Percentiles rank a stretch among this genome's conserved stretches.
These are phyloP conservation scores for Diplodus sargus DNA, from an alignment of 2,797 vertebrate genomes.

Conservation along the genomic window DNA sequence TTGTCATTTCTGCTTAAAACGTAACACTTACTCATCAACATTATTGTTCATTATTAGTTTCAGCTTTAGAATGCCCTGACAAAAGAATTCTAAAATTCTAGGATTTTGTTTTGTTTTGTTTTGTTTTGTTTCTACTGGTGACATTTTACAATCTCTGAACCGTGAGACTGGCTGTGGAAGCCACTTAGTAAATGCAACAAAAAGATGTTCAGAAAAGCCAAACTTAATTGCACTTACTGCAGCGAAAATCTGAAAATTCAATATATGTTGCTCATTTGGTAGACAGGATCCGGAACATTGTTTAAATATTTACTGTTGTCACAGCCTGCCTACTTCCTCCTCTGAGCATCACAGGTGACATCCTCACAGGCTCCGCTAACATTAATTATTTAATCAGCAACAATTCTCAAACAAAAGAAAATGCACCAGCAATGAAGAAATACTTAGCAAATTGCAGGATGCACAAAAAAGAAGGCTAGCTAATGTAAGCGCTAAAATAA, in stretches of 20 bases:
- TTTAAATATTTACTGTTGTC: constrained; percentile 22
- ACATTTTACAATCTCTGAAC: background rate
- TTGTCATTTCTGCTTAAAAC: background rate
- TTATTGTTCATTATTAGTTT: too few relatives aligned
- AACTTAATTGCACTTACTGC: background rate
- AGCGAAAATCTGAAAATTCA: background rate
- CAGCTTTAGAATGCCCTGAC: too few relatives aligned
- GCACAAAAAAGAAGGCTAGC: background rate
- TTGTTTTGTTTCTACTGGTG: too few relatives aligned
- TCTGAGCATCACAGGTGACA: constrained; percentile 51
- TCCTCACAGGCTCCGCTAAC: constrained; percentile 9
- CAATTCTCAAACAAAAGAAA: background rate
- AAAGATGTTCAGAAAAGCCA: background rate
- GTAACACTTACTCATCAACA: too few relatives aligned
- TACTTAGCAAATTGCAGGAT: rapidly evolving
- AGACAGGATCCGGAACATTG: constrained; percentile 3
- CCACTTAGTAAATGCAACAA: background rate
- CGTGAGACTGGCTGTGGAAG: background rate
- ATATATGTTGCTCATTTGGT: too few relatives aligned
- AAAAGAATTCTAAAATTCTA: too few relatives aligned
- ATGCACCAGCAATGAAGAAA: background rate
- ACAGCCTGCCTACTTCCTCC: constrained; percentile 65
- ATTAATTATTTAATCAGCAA: background rate
- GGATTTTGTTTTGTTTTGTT: too few relatives aligned
- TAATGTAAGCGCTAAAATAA: background rate